Evolutionary conservation across 2,888 invertebrate species (phyloP), one percentile per base, ranked within the genome.

Genomic region (Lithophane leautieri): DNA sequence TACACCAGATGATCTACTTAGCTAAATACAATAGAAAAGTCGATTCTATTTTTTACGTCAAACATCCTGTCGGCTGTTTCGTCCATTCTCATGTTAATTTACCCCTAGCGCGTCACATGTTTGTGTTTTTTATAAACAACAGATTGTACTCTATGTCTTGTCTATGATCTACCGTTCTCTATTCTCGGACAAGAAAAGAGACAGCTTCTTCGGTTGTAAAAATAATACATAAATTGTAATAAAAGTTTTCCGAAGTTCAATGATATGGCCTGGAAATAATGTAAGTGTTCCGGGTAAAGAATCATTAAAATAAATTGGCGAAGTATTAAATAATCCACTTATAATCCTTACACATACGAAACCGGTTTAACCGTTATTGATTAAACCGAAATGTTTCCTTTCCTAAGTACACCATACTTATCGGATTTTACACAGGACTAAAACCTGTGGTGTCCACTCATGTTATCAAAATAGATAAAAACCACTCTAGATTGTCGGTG

Each of bases 381-480:
- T 84, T 80, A 66, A 88, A 85, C 56, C 72, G 79, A 83, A 85
- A 82, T 84, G 75, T 84, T 88, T 82, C 78, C 79, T 81, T 82
- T 80, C 79, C 72, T 86, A 86, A 69, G 68, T 80, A 73, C 47
- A 19, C n/a, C 7, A 54, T 75, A 66, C 11, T 89, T 92, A 92
- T 90, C 90, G 82, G 84, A 90, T 90, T 86, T 89, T 86, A 90
- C 88, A 75, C 74, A 83, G 86, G 85, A 90, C 89, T 91, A 89
- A 91, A 91, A 91, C 89, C 90, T 85, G 88, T 88, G 90, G 89
- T 90, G 90, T 88, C 86, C 90, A 89, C 89, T 90, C 81, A 78
- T 86, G 89, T 90, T 94, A 94, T 95, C 94, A 44, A 82, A 78
- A 63, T 79, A 87, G 93, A 93, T 95, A 94, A 93, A 93, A 91